These are phyloP conservation scores for Heliothis subflexa DNA, from an alignment of 1,140 invertebrate species.

Conservation along the genomic window DNA sequence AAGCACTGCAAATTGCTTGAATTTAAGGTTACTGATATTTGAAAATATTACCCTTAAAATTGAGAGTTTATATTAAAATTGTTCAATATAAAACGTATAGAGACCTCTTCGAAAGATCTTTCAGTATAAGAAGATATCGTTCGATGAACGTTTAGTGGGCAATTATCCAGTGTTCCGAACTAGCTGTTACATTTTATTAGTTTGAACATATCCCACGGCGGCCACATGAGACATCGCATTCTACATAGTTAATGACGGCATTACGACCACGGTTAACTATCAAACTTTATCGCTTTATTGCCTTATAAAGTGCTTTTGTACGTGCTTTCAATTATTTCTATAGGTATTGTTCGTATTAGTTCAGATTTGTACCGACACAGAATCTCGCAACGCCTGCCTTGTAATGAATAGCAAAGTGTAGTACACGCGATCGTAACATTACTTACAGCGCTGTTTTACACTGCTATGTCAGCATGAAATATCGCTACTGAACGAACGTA, in stretches of 20 bases:
- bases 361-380: constrained; percentile 30
- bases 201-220: constrained; percentile 15
- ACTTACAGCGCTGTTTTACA: constrained; percentile 38
- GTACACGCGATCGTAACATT: constrained; percentile 44
- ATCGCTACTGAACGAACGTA: constrained; percentile 9
- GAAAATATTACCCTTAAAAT: no score
- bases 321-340: constrained; percentile 25
- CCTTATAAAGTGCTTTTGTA: constrained; percentile 21
- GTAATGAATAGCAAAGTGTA: constrained; percentile 42
- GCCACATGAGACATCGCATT: constrained; percentile 16
- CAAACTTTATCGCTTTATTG: constrained; percentile 18
- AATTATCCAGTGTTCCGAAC: constrained; percentile 41
- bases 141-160: constrained; percentile 12
- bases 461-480: constrained; percentile 36
- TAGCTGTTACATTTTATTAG: constrained; percentile 45
- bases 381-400: constrained; percentile 29
- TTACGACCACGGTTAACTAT: constrained; percentile 27
- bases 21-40: no score
- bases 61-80: no score
- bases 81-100: no score
- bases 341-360: constrained; percentile 10
- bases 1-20: no score
- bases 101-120: no score
- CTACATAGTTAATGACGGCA: constrained; percentile 20
- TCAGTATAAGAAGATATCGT: constrained; percentile 10